Evolutionary conservation across 2,113 vertebrate species (phyloP).

Genomic region (Hyperoodon ampullatus): DNA sequence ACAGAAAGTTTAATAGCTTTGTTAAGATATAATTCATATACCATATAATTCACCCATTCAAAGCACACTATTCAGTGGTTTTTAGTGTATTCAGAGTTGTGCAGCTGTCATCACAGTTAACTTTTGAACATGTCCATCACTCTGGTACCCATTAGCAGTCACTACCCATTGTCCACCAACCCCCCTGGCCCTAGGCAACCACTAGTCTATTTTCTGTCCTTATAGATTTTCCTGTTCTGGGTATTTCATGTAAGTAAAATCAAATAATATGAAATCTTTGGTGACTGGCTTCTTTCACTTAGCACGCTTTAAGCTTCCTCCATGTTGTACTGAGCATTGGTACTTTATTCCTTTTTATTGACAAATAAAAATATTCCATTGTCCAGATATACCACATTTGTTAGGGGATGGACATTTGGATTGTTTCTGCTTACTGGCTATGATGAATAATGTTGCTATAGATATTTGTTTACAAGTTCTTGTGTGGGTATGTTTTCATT

Average conservation of each 20-base stretch:
- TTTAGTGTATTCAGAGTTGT: background rate
- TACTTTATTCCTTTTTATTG: background rate
- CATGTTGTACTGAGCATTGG: background rate
- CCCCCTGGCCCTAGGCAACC: background rate
- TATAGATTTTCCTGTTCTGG: background rate
- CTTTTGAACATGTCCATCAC: background rate
- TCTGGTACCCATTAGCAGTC: background rate
- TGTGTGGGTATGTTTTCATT: background rate
- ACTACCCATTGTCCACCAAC: background rate
- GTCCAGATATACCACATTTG: background rate
- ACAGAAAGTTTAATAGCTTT: background rate
- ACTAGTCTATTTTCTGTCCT: background rate
- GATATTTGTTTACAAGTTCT: background rate
- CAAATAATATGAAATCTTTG: background rate
- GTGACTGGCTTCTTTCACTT: background rate
- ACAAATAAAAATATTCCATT: background rate
- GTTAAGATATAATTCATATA: background rate
- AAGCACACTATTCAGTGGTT: background rate
- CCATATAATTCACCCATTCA: background rate
- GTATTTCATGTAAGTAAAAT: background rate
- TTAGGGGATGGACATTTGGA: background rate
- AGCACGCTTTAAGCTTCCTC: background rate
- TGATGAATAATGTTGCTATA: background rate
- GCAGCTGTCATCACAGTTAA: background rate
- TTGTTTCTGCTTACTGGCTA: background rate